Percentiles rank a stretch among this genome's conserved stretches.
Conservation (phyloP, 2,113 vertebrate genomes). For the Ictalurus punctatus region DNA sequence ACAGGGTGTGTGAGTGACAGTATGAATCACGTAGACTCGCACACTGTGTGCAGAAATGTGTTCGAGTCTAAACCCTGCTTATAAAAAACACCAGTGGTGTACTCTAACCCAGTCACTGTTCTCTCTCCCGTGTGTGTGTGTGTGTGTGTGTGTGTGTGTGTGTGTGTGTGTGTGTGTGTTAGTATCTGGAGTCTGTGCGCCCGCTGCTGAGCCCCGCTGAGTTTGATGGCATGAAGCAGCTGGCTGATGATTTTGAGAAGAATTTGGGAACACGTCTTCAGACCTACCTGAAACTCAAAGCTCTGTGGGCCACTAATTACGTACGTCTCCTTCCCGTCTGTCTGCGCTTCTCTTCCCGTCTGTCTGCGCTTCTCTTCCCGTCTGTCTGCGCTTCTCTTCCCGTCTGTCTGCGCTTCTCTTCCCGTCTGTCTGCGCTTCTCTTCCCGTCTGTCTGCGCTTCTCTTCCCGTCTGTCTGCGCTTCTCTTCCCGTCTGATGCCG, state of each 20-base stretch:
- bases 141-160: neutral
- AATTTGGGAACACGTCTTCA: slow-evolving; percentile 78
- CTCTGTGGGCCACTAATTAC: slow-evolving; percentile 88
- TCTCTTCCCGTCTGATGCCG: too few relatives aligned
- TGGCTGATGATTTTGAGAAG: slow-evolving; percentile 77
- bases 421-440: neutral
- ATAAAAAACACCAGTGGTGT: neutral
- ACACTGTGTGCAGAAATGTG: neutral
- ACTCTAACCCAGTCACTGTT: neutral
- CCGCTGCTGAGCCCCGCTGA: slow-evolving; percentile 72
- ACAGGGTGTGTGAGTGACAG: neutral
- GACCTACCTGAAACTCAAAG: slow-evolving; percentile 83
- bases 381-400: too few relatives aligned
- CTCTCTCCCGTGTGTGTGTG: neutral
- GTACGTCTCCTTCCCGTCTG: slow-evolving; percentile 68
- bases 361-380: too few relatives aligned
- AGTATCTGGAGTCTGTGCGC: slow-evolving; percentile 82
- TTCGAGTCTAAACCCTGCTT: neutral
- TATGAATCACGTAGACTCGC: neutral
- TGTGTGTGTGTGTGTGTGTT: slow-evolving; percentile 19
- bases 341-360: neutral
- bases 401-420: too few relatives aligned
- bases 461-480: too few relatives aligned
- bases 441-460: neutral
- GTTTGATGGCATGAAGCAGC: slow-evolving; percentile 64